A percentile compares a stretch with the other conserved stretches of the same genome.
Evolutionary conservation across 2,113 vertebrate genomes (phyloP).

Genomic region (Melanostigma gelatinosum): DNA sequence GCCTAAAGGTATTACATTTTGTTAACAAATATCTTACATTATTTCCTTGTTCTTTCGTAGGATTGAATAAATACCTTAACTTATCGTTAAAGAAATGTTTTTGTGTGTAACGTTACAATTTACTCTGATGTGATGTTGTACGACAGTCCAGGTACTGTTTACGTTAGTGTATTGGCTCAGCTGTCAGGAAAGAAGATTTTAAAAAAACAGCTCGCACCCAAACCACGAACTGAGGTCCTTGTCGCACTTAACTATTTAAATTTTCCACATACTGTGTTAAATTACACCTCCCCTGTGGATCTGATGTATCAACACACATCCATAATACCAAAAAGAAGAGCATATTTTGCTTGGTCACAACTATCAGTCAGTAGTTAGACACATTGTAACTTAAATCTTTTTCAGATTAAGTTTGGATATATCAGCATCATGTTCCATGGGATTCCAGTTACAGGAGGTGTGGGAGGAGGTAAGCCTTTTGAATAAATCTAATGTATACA

Average conservation of each 20-base stretch:
- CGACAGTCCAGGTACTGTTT: neutral
- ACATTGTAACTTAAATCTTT: conserved; percentile 7
- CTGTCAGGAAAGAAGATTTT: too few species aligned
- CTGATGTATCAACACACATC: neutral
- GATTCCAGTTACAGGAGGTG: conserved; percentile 80
- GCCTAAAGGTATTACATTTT: neutral
- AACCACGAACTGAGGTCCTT: neutral
- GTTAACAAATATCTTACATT: neutral
- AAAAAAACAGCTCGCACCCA: too few species aligned
- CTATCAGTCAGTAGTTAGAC: neutral
- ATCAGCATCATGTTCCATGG: conserved; percentile 84
- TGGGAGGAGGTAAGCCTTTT: conserved; percentile 78
- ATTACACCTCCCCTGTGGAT: too few species aligned
- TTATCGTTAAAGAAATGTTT: neutral
- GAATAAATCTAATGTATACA: neutral
- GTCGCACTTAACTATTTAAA: neutral
- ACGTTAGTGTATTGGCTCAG: too few species aligned
- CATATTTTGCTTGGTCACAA: neutral
- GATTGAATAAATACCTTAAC: neutral
- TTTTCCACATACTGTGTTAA: too few species aligned
- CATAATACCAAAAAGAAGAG: neutral
- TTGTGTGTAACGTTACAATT: neutral
- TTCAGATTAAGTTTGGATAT: conserved; percentile 50
- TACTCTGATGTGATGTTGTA: neutral
- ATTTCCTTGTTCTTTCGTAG: neutral